These are phyloP conservation scores for Yponomeuta sedellus DNA, from an alignment of 2,888 invertebrate genomes.

Conservation along the genomic window DNA sequence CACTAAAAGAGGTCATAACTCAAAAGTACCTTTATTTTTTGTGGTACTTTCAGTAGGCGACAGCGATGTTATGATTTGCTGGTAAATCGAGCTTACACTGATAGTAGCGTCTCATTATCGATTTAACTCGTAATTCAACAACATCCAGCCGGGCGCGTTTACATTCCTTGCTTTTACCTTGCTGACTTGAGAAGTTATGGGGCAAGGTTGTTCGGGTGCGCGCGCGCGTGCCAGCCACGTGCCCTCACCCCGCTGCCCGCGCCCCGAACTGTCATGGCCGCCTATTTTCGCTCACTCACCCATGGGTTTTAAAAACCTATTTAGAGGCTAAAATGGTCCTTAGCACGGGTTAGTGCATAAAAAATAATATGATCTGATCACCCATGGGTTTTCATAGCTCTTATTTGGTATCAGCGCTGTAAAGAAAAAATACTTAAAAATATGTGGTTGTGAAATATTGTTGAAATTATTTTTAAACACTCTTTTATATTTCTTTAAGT, in stretches of 20 bases:
- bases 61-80: not conserved
- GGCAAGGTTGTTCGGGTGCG: constrained; percentile 49
- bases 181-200: too few species aligned
- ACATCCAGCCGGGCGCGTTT: not conserved
- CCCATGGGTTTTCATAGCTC: not conserved
- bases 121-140: not conserved
- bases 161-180: not conserved
- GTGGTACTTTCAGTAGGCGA: not conserved
- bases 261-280: constrained; percentile 64
- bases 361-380: too few species aligned
- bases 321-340: too few species aligned
- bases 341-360: too few species aligned
- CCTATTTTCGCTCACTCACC: constrained; percentile 40
- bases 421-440: not conserved
- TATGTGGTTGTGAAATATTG: too few species aligned
- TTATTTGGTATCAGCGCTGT: not conserved
- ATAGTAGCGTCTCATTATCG: not conserved
- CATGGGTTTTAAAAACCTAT: too few species aligned
- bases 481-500: too few species aligned
- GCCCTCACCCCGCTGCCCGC: constrained; percentile 45
- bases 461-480: too few species aligned
- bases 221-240: constrained; percentile 44
- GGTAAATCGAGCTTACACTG: not conserved
- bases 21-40: not conserved
- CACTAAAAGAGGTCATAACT: too few species aligned